Conservation (phyloP, 2,888 invertebrate species). For the Cataglyphis rosenhaueri region DNA sequence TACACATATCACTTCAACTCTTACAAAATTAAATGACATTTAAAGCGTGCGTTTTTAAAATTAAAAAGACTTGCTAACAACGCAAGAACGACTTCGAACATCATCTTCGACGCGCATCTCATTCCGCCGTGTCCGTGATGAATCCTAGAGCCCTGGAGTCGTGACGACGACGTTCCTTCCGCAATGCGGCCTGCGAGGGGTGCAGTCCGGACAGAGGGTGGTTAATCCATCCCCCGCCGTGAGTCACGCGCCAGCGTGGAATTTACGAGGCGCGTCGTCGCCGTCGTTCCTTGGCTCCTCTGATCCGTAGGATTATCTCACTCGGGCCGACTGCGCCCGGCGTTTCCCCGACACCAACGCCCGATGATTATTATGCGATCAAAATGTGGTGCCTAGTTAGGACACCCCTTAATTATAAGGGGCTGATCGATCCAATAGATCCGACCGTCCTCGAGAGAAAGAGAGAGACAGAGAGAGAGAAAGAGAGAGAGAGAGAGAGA, state of each 20-base stretch:
- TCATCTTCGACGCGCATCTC: conserved; percentile 59
- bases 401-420: conserved; percentile 69
- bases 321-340: conserved; percentile 57
- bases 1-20: not conserved
- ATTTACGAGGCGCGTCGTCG: conserved; percentile 78
- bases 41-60: not conserved
- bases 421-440: conserved; percentile 71
- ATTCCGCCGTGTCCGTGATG: conserved; percentile 73
- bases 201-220: conserved; percentile 27
- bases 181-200: conserved; percentile 43
- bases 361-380: conserved; percentile 73
- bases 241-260: conserved; percentile 76
- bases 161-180: conserved; percentile 60
- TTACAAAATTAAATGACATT: not conserved
- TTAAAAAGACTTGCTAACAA: not conserved
- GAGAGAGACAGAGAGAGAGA: not conserved
- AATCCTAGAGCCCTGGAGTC: conserved; percentile 54
- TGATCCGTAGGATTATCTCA: conserved; percentile 81
- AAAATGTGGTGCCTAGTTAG: conserved; percentile 71
- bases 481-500: not conserved
- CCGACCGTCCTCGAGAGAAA: conserved; percentile 36
- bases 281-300: conserved; percentile 70
- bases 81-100: not conserved
- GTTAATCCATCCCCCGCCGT: conserved; percentile 75
- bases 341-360: conserved; percentile 31